Percentiles rank a stretch among this genome's conserved stretches.
phyloP scores from a whole-genome alignment of 1,140 invertebrate species.

The Achatina immaculata region DNA sequence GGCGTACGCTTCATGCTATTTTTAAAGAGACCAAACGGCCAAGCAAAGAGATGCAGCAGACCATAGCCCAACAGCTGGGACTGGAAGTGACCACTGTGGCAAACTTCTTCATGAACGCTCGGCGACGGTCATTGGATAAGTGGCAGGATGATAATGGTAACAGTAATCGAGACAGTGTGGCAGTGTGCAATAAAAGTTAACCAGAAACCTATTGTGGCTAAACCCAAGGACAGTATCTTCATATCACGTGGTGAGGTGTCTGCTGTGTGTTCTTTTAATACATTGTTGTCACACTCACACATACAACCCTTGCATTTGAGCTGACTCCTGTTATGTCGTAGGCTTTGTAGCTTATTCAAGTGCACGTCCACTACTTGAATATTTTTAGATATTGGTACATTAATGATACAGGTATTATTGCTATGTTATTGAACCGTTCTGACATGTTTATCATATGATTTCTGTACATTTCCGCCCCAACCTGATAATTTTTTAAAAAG shows the following conservation, averaged over 20 bases:
- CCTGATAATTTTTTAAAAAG: no score
- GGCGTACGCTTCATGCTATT: constrained; percentile 97
- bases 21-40: constrained; percentile 98
- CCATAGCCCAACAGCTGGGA: constrained; percentile 96
- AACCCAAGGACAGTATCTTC: background rate
- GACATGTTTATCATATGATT: no score
- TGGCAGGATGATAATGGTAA: constrained; percentile 89
- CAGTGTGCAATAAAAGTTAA: constrained; percentile 55
- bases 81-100: constrained; percentile 99
- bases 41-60: constrained; percentile 99
- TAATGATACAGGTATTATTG: background rate
- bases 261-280: background rate
- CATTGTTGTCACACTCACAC: background rate
- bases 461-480: no score
- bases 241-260: constrained; percentile 10
- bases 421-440: no score
- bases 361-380: constrained; percentile 3
- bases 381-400: background rate
- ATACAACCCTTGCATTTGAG: background rate
- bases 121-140: constrained; percentile 97
- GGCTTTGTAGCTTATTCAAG: background rate
- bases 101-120: constrained; percentile 99
- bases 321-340: background rate
- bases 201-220: background rate
- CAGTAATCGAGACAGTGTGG: constrained; percentile 60